These are phyloP conservation scores for Watsonalla binaria DNA, from an alignment of 2,888 invertebrate species.

Conservation along the genomic window DNA sequence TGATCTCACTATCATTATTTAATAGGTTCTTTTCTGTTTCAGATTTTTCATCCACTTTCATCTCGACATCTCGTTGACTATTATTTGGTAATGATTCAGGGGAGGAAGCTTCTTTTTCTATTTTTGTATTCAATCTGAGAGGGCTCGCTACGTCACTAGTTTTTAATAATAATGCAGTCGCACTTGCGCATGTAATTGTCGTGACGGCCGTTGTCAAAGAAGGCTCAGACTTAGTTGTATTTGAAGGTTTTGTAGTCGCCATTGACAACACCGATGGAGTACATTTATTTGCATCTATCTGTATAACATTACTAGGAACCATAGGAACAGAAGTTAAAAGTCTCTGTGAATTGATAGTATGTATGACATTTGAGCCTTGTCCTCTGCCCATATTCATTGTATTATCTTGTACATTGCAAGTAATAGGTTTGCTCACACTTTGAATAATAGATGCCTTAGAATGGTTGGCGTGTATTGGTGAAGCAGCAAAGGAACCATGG, in stretches of 20 bases:
- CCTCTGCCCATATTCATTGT: slow-evolving; percentile 40
- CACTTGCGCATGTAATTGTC: slow-evolving; percentile 50
- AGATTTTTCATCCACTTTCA: slow-evolving; percentile 11
- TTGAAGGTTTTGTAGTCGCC: slow-evolving; percentile 54
- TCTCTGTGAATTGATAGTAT: slow-evolving; percentile 55
- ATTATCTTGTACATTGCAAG: slow-evolving; percentile 51
- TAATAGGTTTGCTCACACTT: slow-evolving; percentile 49
- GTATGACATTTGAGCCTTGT: slow-evolving; percentile 61
- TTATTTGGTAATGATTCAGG: slow-evolving; percentile 22
- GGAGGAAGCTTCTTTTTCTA: slow-evolving; percentile 32
- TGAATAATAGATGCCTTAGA: slow-evolving; percentile 53
- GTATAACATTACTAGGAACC: slow-evolving; percentile 51
- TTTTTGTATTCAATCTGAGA: slow-evolving; percentile 43
- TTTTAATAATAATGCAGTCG: slow-evolving; percentile 61
- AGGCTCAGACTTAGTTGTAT: slow-evolving; percentile 53
- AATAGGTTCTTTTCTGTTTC: slow-evolving; percentile 12
- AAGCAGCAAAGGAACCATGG: slow-evolving; percentile 41
- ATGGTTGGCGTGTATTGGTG: slow-evolving; percentile 59
- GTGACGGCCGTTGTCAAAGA: slow-evolving; percentile 43
- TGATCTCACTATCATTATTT: slow-evolving; percentile 27
- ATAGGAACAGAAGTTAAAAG: slow-evolving; percentile 50
- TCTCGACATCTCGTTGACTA: slow-evolving; percentile 16
- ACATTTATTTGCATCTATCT: slow-evolving; percentile 55
- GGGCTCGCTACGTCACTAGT: slow-evolving; percentile 37
- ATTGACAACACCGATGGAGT: slow-evolving; percentile 60